Evolutionary conservation across 2,113 vertebrate species (phyloP), one percentile per base, ranked within the genome.

Genomic region (Phylloscopus whistleri): DNA sequence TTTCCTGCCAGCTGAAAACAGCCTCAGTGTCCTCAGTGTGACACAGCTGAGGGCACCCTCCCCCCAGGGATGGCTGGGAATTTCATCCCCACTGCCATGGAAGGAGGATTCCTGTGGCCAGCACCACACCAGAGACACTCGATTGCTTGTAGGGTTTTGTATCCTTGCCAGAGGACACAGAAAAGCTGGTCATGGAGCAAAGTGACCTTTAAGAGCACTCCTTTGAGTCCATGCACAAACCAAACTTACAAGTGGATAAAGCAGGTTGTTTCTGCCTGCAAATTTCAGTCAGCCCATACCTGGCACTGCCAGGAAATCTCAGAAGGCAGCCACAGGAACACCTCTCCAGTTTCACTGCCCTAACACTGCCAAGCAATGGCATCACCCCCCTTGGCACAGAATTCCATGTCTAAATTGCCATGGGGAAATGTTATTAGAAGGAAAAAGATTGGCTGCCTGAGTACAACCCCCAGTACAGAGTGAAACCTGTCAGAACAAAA

Each of bases 21-120:
- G 51, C 10, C 33, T 10, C 31, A 5, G 3, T 5, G 31, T 2
- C 10, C 33, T 10, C 31, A 5, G 3, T 4, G 31, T 2, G 44
- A 39, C 49, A 39, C 16, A 19, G 10, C 22, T 35, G 31, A 31
- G 9, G 5, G 22, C 4, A 33, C 13, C n/a, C 30, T 7, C 4
- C 7, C 10, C 10, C 26, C 6, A 23, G 46, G 5, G 17, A 16
- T 1, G 15, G 21, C 3, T 58, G 33, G 52, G 24, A 41, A 20
- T 9, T 37, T 3, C 33, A 8, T 3, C 49, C 39, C 35, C 39
- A 16, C 12, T 15, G 48, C 43, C 27, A 15, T 0, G 7, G 19
- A 37, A 41, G 21, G 17, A n/a, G 20, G 2, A 33, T 30, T 21
- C 27, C 24, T 23, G 15, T 5, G 20, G 52, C 8, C 43, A 18